Conservation (phyloP, 2,113 vertebrate species). For the Festucalex cinctus region DNA sequence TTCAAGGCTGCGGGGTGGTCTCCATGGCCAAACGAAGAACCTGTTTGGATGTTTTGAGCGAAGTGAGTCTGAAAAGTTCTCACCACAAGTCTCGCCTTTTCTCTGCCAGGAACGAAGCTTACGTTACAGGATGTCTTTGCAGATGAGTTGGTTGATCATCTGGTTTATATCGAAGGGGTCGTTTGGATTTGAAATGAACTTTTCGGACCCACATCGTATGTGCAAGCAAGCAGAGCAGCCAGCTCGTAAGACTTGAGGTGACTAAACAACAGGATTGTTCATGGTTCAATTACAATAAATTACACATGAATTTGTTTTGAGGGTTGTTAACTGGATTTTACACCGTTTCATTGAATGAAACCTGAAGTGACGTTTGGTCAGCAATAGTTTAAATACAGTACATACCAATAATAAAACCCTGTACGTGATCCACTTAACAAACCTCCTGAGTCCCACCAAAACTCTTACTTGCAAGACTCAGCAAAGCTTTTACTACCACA, state of each 20-base stretch:
- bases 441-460: neutral
- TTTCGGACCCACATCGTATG: neutral
- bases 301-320: neutral
- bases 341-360: neutral
- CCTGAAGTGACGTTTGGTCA: neutral
- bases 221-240: neutral
- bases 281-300: neutral
- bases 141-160: neutral
- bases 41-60: neutral
- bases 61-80: neutral
- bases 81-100: neutral
- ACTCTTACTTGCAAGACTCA: neutral
- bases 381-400: neutral
- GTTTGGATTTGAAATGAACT: neutral
- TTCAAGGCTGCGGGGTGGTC: neutral
- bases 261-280: neutral
- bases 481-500: neutral
- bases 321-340: neutral
- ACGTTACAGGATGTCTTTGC: neutral
- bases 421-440: neutral
- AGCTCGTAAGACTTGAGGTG: neutral
- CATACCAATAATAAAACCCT: conserved; percentile 1
- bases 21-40: neutral
- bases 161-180: neutral
- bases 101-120: neutral